These are phyloP conservation scores for Kryptopterus vitreolus DNA, from an alignment of 2,797 vertebrate genomes.

Conservation along the genomic window DNA sequence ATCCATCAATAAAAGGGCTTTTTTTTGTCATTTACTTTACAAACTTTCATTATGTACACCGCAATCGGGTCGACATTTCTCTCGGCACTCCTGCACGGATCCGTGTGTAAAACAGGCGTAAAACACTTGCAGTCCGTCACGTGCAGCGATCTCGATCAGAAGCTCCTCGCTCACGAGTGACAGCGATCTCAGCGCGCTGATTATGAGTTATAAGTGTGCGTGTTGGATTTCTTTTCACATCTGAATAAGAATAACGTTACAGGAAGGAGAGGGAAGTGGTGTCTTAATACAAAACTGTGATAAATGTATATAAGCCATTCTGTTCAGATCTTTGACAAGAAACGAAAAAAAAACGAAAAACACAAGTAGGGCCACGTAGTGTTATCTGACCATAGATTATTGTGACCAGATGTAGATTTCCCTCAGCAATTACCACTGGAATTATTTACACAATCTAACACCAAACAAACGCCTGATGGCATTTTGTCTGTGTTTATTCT, in stretches of 20 bases:
- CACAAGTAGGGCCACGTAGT: not conserved
- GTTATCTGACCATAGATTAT: not conserved
- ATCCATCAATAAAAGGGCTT: constrained; percentile 29
- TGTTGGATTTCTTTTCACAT: not conserved
- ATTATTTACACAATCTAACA: not conserved
- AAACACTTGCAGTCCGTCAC: constrained; percentile 11
- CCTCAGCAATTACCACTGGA: not conserved
- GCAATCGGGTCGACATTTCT: constrained; percentile 36
- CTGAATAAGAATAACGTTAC: constrained; percentile 13
- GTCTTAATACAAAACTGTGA: constrained; percentile 13
- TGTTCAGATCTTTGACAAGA: not conserved
- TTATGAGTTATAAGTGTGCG: not conserved
- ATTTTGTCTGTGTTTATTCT: not conserved
- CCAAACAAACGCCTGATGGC: not conserved
- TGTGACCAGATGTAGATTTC: constrained; percentile 12
- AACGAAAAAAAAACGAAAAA: not conserved
- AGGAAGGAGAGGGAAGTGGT: not conserved
- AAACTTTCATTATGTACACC: constrained; percentile 57
- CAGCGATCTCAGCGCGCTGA: not conserved
- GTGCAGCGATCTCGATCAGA: not conserved
- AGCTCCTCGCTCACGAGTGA: not conserved
- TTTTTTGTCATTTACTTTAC: constrained; percentile 38
- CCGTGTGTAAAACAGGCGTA: constrained; percentile 18
- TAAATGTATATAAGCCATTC: constrained; percentile 10
- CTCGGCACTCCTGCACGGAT: constrained; percentile 24